Conservation (phyloP, 2,797 vertebrate genomes). For the Amblyraja radiata region DNA sequence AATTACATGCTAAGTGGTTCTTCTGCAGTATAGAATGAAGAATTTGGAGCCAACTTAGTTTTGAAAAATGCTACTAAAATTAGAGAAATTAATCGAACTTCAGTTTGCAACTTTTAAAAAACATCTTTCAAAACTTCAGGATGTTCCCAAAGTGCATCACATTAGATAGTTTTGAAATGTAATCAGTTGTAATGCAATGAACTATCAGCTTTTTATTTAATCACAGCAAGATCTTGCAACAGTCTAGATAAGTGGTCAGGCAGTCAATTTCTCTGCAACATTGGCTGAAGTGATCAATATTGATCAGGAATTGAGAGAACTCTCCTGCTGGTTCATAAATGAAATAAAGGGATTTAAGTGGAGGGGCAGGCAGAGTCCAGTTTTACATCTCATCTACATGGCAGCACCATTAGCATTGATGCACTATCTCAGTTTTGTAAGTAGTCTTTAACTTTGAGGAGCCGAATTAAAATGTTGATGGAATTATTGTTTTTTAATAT, state of each 20-base stretch:
- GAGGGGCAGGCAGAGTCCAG: background rate
- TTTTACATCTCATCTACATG: background rate
- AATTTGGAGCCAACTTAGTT: background rate
- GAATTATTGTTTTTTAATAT: background rate
- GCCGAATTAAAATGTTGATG: background rate
- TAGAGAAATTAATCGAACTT: background rate
- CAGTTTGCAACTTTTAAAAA: background rate
- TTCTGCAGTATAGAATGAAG: background rate
- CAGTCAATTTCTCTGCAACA: too few relatives aligned
- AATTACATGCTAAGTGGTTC: background rate
- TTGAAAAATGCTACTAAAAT: background rate
- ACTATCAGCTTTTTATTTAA: background rate
- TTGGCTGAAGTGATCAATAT: too few relatives aligned
- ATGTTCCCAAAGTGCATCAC: background rate
- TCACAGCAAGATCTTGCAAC: background rate
- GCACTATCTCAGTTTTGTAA: too few relatives aligned
- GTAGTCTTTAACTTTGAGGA: background rate
- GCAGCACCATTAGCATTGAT: background rate
- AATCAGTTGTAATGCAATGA: background rate
- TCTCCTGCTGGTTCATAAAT: too few relatives aligned
- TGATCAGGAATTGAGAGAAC: too few relatives aligned
- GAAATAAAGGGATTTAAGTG: too few relatives aligned
- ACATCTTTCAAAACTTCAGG: background rate
- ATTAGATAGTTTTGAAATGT: background rate
- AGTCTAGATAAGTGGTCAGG: background rate